A percentile compares a stretch with the other conserved stretches of the same genome.
Evolutionary conservation across 2,797 vertebrate genomes (phyloP).

Genomic region (Poecilia picta): DNA sequence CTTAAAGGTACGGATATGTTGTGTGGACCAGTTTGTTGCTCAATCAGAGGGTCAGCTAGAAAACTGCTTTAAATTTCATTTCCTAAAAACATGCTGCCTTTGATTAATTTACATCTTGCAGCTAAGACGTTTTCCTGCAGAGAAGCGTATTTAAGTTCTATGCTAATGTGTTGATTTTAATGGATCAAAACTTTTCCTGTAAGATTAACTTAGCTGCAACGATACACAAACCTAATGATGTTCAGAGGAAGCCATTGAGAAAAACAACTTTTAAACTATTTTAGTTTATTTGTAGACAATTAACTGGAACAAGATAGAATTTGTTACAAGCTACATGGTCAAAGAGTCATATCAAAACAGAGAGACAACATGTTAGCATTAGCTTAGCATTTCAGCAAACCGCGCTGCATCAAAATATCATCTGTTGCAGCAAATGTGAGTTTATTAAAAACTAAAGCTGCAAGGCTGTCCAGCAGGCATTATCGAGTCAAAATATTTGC

Average conservation of each 20-base stretch:
- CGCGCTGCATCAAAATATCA: neutral
- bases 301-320: neutral
- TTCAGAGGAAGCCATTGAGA: neutral
- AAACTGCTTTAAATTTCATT: neutral
- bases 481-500: neutral
- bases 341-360: neutral
- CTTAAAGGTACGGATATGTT: neutral
- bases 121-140: neutral
- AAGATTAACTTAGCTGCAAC: neutral
- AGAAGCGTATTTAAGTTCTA: neutral
- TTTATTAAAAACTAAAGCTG: neutral
- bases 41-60: neutral
- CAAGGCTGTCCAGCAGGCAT: neutral
- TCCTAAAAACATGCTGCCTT: neutral
- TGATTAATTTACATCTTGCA: neutral
- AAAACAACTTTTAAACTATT: neutral
- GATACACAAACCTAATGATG: neutral
- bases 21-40: neutral
- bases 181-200: neutral
- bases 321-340: neutral
- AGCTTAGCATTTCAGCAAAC: neutral
- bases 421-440: neutral
- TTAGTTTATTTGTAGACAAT: neutral
- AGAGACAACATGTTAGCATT: neutral
- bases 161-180: neutral